Conservation (phyloP, 2,797 vertebrate genomes). For the Urophycis tenuis region DNA sequence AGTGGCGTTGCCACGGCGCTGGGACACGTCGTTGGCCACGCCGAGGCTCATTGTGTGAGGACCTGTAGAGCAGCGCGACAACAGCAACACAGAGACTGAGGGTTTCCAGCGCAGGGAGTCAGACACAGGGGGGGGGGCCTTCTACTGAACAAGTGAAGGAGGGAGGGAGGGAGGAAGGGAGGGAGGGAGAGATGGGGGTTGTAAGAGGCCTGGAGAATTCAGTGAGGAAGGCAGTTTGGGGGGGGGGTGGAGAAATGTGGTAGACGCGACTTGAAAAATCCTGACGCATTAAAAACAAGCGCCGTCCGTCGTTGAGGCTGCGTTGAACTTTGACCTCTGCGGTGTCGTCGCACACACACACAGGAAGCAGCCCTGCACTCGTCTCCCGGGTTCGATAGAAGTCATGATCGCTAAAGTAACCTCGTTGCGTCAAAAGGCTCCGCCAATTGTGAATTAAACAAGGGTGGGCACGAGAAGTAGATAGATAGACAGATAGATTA, state of each 20-base stretch:
- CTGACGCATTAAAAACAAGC: background rate
- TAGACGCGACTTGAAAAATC: background rate
- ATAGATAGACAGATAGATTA: too few species aligned
- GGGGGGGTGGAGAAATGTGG: background rate
- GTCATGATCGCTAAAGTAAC: background rate
- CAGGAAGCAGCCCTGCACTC: background rate
- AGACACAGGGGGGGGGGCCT: slow-evolving; percentile 52
- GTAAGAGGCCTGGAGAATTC: background rate
- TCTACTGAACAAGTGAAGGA: slow-evolving; percentile 52
- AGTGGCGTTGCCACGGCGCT: slow-evolving; percentile 54
- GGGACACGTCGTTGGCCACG: slow-evolving; percentile 48
- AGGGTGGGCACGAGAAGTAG: background rate
- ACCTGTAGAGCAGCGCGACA: slow-evolving; percentile 39
- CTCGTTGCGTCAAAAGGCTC: background rate
- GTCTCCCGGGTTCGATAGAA: background rate
- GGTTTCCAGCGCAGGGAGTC: slow-evolving; percentile 54
- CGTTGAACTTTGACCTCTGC: background rate
- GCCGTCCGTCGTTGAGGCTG: background rate
- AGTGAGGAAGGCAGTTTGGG: background rate
- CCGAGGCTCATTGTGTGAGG: slow-evolving; percentile 51
- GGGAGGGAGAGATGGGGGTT: slow-evolving; percentile 14
- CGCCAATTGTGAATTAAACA: background rate
- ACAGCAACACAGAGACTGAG: slow-evolving; percentile 17
- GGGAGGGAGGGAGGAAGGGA: slow-evolving; percentile 16
- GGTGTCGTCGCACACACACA: background rate